Percentiles rank a stretch among this genome's conserved stretches.
These are phyloP conservation scores for Takifugu bimaculatus DNA, from an alignment of 2,113 vertebrate genomes.

Conservation along the genomic window DNA sequence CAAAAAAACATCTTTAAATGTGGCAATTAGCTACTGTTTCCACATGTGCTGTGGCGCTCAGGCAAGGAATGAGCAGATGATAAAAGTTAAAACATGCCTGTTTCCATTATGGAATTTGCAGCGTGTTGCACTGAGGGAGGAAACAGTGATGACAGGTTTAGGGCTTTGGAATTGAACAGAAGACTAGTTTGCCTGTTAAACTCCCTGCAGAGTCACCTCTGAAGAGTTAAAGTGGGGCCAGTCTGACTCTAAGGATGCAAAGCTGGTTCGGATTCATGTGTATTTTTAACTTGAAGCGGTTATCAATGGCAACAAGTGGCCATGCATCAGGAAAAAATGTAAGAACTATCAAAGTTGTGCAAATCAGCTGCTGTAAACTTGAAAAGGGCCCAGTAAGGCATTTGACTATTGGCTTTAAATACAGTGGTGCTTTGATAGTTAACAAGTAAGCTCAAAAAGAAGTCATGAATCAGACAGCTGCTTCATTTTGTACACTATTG, in stretches of 20 bases:
- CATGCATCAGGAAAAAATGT: no score
- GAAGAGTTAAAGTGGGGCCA: slow-evolving; percentile 30
- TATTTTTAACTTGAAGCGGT: background rate
- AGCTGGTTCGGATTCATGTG: slow-evolving; percentile 33
- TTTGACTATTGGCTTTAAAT: no score
- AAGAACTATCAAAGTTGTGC: no score
- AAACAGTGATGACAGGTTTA: slow-evolving; percentile 46
- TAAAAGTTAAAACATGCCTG: slow-evolving; percentile 45
- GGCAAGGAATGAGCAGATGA: slow-evolving; percentile 53
- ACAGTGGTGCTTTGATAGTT: no score
- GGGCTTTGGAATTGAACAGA: slow-evolving; percentile 39
- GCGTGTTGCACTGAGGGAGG: slow-evolving; percentile 21
- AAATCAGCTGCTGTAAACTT: background rate
- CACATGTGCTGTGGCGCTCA: slow-evolving; percentile 44
- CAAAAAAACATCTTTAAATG: slow-evolving; percentile 36
- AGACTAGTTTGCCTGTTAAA: slow-evolving; percentile 43
- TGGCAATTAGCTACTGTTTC: slow-evolving; percentile 54
- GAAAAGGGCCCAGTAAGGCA: no score
- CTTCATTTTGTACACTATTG: no score
- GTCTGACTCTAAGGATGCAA: slow-evolving; percentile 14
- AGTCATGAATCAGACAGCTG: no score
- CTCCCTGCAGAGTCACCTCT: slow-evolving; percentile 45
- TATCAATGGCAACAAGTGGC: no score
- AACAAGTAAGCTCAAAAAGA: no score
- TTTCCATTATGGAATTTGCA: slow-evolving; percentile 47